Conservation (phyloP, 2,888 invertebrate species). For the Torymus auratus region DNA sequence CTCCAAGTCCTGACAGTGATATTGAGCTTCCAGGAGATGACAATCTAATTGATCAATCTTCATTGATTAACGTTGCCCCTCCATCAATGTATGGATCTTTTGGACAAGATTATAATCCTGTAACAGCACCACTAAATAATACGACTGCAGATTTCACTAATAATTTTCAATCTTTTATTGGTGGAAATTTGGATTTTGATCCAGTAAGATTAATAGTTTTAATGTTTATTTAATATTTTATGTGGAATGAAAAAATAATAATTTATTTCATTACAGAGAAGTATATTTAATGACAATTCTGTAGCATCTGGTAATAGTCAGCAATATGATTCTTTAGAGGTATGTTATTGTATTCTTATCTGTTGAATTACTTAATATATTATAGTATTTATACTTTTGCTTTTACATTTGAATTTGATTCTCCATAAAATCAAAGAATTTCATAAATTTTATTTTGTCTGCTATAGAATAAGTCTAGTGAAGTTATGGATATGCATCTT, state of each 20-base stretch:
- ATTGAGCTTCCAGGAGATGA: slow-evolving; percentile 84
- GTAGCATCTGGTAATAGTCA: slow-evolving; percentile 68
- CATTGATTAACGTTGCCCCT: slow-evolving; percentile 69
- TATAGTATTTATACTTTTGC: no score
- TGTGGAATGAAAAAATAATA: background rate
- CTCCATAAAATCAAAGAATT: background rate
- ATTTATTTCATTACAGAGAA: slow-evolving; percentile 68
- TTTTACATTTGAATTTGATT: no score
- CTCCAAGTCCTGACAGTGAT: slow-evolving; percentile 90
- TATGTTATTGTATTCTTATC: slow-evolving; percentile 56
- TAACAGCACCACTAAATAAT: slow-evolving; percentile 65
- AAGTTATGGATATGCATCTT: slow-evolving; percentile 80
- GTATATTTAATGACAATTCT: slow-evolving; percentile 72
- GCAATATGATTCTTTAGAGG: slow-evolving; percentile 72
- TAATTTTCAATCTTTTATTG: slow-evolving; percentile 83
- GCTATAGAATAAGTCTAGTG: slow-evolving; percentile 78
- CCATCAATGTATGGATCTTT: slow-evolving; percentile 74
- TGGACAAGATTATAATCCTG: slow-evolving; percentile 73
- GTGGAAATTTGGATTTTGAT: slow-evolving; percentile 81
- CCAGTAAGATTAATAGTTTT: slow-evolving; percentile 68
- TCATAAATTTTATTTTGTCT: slow-evolving; percentile 25
- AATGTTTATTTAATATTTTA: slow-evolving; percentile 11
- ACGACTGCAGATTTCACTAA: slow-evolving; percentile 74
- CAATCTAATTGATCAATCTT: slow-evolving; percentile 66
- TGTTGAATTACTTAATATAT: no score